Evolutionary conservation across 2,888 invertebrate species (phyloP).

Genomic region (Tipula vernalis): DNA sequence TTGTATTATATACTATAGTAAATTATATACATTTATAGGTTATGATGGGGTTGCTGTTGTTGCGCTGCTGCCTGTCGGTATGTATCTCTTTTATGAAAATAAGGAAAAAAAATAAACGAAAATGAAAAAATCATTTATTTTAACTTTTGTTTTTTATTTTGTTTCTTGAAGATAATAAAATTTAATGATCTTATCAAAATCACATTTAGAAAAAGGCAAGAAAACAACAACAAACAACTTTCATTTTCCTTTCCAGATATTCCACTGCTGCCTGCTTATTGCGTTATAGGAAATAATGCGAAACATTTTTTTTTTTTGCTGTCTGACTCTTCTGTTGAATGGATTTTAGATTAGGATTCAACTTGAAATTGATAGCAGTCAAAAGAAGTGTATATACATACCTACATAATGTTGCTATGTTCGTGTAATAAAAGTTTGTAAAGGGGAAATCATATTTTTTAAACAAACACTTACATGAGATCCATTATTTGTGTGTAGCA

Average conservation of each 20-base stretch:
- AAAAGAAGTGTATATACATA: not conserved
- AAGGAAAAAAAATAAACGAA: not conserved
- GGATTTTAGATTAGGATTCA: constrained; percentile 4
- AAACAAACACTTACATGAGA: not conserved
- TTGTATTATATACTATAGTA: not conserved
- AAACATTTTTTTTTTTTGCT: not conserved
- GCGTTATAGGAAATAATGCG: not conserved
- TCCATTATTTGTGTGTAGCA: not conserved
- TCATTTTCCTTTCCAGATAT: not conserved
- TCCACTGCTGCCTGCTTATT: not conserved
- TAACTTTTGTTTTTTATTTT: not conserved
- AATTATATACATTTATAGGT: not conserved
- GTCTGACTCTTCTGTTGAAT: not conserved
- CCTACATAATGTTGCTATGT: not conserved
- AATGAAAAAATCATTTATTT: not conserved
- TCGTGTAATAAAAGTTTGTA: not conserved
- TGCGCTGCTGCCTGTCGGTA: not conserved
- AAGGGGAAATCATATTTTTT: not conserved
- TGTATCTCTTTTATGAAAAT: not conserved
- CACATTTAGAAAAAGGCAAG: not conserved
- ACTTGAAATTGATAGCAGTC: not conserved
- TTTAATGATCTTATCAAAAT: not conserved
- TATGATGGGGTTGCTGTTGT: not conserved
- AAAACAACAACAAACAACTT: not conserved
- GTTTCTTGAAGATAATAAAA: not conserved